phyloP scores from a whole-genome alignment of 1,140 invertebrate species.

The Melanaphis sacchari region DNA sequence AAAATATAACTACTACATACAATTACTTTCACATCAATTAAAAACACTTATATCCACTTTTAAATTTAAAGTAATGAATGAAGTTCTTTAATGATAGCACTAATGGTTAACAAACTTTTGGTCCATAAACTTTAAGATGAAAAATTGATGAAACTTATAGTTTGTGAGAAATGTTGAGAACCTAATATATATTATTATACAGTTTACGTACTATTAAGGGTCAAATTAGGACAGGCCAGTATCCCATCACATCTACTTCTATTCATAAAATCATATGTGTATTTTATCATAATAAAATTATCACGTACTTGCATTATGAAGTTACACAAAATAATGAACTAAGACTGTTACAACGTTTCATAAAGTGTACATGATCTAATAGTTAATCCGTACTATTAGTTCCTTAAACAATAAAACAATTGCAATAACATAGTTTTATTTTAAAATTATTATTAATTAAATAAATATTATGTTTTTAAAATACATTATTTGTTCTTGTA shows the following conservation, averaged over 20 bases:
- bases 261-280: constrained; percentile 36
- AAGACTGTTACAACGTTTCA: background rate
- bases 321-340: background rate
- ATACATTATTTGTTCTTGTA: background rate
- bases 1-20: background rate
- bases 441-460: background rate
- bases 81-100: background rate
- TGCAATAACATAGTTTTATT: background rate
- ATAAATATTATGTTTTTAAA: background rate
- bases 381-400: background rate
- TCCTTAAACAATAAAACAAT: background rate
- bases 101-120: background rate
- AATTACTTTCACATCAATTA: background rate
- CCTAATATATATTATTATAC: background rate
- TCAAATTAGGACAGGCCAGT: background rate
- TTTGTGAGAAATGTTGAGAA: background rate
- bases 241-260: background rate
- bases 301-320: background rate
- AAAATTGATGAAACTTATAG: constrained; percentile 14
- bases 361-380: background rate
- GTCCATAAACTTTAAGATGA: constrained; percentile 15
- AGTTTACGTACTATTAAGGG: constrained; percentile 18
- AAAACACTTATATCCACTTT: background rate
- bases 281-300: background rate
- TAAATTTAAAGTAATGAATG: background rate